Conservation (phyloP, 2,888 invertebrate genomes). For the Drosophila meridionalis region DNA sequence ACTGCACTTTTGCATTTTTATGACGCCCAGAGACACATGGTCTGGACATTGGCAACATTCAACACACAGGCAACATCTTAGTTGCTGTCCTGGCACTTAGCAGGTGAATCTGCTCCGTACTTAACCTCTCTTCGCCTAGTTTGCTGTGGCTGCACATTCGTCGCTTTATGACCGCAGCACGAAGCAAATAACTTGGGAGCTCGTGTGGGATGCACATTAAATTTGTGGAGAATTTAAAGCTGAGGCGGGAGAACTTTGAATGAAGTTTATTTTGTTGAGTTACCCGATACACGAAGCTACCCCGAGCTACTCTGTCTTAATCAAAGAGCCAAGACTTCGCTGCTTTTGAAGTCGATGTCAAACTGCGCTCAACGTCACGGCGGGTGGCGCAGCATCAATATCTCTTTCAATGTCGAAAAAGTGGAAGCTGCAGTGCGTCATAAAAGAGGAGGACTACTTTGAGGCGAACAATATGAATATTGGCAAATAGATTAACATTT, state of each 20-base stretch:
- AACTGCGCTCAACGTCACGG: background rate
- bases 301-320: background rate
- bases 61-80: constrained; percentile 16
- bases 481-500: background rate
- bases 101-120: constrained; percentile 34
- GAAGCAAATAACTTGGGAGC: constrained; percentile 32
- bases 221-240: constrained; percentile 37
- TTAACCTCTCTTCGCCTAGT: constrained; percentile 24
- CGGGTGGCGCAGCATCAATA: background rate
- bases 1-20: constrained; percentile 63
- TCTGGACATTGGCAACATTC: constrained; percentile 39
- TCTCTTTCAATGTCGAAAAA: background rate
- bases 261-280: background rate
- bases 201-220: constrained; percentile 39
- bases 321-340: background rate
- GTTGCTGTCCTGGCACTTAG: background rate
- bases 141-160: constrained; percentile 48
- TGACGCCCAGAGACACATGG: constrained; percentile 39
- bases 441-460: background rate
- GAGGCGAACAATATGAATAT: background rate
- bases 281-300: background rate
- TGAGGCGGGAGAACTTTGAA: background rate
- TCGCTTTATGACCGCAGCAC: constrained; percentile 61
- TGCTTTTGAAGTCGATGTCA: background rate
- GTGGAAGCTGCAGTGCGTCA: background rate